Percentiles rank a stretch among this genome's conserved stretches.
These are phyloP conservation scores for Meriones unguiculatus DNA, from an alignment of 2,113 vertebrate genomes.

Conservation along the genomic window DNA sequence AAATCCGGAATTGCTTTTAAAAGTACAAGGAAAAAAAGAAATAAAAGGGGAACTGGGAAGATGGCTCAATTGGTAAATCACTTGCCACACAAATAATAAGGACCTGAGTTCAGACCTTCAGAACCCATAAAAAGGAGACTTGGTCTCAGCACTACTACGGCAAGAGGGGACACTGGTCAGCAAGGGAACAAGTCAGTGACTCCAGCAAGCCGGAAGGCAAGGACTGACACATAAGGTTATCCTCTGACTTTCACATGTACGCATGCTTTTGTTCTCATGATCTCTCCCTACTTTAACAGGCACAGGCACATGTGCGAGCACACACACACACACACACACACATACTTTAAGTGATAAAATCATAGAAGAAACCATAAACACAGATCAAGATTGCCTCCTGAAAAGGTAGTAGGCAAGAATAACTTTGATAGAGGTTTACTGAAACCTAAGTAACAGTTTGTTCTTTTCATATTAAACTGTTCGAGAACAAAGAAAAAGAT, in stretches of 20 bases:
- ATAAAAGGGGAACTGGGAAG: neutral
- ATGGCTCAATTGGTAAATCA: neutral
- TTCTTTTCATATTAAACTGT: conserved; percentile 46
- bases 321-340: neutral
- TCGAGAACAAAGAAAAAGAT: neutral
- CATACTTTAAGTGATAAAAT: neutral
- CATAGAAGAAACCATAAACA: neutral
- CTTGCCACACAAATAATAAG: neutral
- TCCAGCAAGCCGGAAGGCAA: neutral
- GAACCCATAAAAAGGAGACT: neutral
- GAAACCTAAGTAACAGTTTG: neutral
- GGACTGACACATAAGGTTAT: neutral
- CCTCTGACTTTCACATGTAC: neutral
- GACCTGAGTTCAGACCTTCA: neutral
- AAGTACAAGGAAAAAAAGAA: neutral
- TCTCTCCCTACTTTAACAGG: no score
- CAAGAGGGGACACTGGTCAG: neutral
- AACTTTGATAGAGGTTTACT: neutral
- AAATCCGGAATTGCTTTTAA: conserved; percentile 5
- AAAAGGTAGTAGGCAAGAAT: neutral
- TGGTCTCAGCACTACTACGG: neutral
- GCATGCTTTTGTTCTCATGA: no score
- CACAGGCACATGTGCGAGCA: neutral
- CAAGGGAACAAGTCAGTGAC: neutral
- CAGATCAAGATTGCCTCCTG: neutral